Evolutionary conservation across 1,140 invertebrate species (phyloP), one percentile per base, ranked within the genome.

Genomic region (Andrena cerasifolii): DNA sequence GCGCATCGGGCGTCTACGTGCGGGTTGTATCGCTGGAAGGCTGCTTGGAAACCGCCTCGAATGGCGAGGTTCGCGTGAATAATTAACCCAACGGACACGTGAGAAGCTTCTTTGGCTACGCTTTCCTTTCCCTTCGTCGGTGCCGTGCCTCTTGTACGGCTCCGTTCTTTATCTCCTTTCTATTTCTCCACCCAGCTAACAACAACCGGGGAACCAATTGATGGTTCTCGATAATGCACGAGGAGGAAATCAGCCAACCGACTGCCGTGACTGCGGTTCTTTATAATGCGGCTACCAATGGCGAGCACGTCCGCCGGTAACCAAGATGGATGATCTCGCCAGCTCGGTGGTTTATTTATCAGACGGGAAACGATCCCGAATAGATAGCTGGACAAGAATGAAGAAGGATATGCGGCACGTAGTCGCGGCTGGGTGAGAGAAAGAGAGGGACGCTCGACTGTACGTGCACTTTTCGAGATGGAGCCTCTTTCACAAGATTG

Each of bases 181-280:
- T 18, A 16, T 33, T 51, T 6, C 61, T 21, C n/a, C 26, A 31
- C 7, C 24, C 47, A 33, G 51, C 49, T 45, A 80, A 83, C 80
- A 66, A 58, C 53, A 3, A 40, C 4, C 36, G 36, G 36, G 49
- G n/a, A n/a, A n/a, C 53, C 75, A 61, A 79, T 80, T 68, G 79
- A 86, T 70, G 26, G 65, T 47, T 12, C 31, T 77, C 53, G 61
- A 84, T 84, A 78, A 82, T 84, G 77, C 77, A 83, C 40, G 67
- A 58, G 45, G 16, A 26, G 33, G 1, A 66, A 66, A 61, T 45
- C 40, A 65, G 58, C 58, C 28, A 62, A 56, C 54, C 47, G 54
- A 40, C 43, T 56, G 28, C 36, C 70, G 70, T 86, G 77, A 83
- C 79, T 71, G 45, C 54, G 56, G 53, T 76, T 71, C 76, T 83